Base-by-base conservation (phyloP, 2,888 invertebrate species). In the Shargacucullia verbasci region DNA sequence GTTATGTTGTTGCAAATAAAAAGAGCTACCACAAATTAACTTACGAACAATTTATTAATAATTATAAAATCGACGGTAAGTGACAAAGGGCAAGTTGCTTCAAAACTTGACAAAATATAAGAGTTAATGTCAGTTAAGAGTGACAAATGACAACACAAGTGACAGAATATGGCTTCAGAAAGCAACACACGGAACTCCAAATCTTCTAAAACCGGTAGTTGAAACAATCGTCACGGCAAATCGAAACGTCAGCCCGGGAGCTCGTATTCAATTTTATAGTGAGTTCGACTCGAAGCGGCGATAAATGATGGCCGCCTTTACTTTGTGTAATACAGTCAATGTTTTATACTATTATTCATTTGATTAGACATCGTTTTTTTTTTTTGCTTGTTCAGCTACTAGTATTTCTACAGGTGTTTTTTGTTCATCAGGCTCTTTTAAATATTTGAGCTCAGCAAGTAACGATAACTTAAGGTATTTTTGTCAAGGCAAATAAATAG, bases 171-270 rank as follows among this genome's bases (percentile, higher is more conserved):
- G 56, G 75, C 56, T 71, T 64, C 66, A 61, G 62, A 59, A 69
- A 46, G 59, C 59, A 67, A 55, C 62, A 70, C 45, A 79, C 69
- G 80, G 83, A 84, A 78, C 86, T 82, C 85, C 74, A 82, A 87
- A 86, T 84, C 82, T 82, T 83, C 84, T 81, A 87, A 88, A 87
- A 89, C 88, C 88, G 88, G 88, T 87, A 87, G 89, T 88, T 83
- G 87, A 86, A 88, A 87, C 88, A 88, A 89, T 86, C 88, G 87
- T 87, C 87, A 89, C 85, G 87, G 84, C 78, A 81, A 83, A 84
- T 87, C 82, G 82, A 82, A 81, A 79, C 78, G 78, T 76, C 78
- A 78, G 76, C 74, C 72, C 79, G 79, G 81, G 72, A 80, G 82
- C 79, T 76, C 68, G 79, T 80, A 82, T 82, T 81, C 75, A 82